phyloP scores from a whole-genome alignment of 2,113 vertebrate genomes.

The Urocolius indicus region DNA sequence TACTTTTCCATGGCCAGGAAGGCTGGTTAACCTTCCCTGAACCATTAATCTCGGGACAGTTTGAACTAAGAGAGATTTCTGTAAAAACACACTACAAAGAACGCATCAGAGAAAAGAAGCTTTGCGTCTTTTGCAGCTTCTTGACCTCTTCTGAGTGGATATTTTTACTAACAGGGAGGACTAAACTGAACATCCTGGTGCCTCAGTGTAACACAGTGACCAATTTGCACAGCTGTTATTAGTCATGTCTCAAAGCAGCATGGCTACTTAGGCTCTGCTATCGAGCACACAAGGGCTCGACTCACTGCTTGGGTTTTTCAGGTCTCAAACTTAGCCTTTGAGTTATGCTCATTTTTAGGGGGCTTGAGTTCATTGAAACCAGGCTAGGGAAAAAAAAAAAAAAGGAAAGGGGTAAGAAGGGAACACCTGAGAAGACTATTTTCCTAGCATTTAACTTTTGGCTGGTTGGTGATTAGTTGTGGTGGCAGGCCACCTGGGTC shows the following conservation, averaged over 20 bases:
- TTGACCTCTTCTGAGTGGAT: slow-evolving; percentile 17
- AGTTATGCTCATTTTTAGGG: background rate
- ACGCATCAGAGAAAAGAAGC: background rate
- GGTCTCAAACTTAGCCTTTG: background rate
- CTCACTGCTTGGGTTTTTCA: background rate
- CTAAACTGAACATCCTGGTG: background rate
- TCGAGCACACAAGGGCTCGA: background rate
- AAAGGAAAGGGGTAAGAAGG: background rate
- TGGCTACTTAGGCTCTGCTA: background rate
- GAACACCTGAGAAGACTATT: background rate
- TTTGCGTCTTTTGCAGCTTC: slow-evolving; percentile 43
- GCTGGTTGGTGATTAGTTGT: background rate
- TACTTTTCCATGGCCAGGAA: background rate
- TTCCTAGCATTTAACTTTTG: background rate
- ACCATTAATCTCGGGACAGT: slow-evolving; percentile 37
- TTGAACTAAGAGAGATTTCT: slow-evolving; percentile 22
- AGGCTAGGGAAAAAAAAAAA: background rate
- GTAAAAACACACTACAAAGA: slow-evolving; percentile 47
- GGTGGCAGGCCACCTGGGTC: background rate
- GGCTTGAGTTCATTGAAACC: background rate
- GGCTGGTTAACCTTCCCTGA: slow-evolving; percentile 18
- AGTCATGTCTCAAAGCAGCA: background rate
- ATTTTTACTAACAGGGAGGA: slow-evolving; percentile 26
- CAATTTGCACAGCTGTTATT: background rate
- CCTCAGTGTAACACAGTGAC: background rate